Evolutionary conservation across 1,140 invertebrate species (phyloP).

Genomic region (Ips typographus): DNA sequence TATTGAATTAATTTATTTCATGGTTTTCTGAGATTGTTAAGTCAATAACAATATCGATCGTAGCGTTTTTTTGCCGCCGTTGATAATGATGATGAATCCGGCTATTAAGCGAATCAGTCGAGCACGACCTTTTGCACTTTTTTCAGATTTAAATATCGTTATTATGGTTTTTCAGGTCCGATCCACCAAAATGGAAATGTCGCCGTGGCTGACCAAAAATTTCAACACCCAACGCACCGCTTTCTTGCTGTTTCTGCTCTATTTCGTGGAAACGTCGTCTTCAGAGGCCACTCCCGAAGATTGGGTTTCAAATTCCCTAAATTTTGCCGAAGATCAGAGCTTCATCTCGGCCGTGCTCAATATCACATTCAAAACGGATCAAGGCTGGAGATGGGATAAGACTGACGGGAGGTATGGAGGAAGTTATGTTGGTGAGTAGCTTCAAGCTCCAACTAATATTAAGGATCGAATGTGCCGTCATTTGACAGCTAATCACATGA

Average conservation of each 20-base stretch:
- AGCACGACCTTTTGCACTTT: too few species aligned
- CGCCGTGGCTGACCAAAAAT: not conserved
- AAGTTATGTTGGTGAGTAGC: conserved; percentile 57
- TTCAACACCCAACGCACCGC: not conserved
- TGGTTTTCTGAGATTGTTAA: too few species aligned
- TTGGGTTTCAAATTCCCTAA: conserved; percentile 39
- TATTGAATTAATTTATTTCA: too few species aligned
- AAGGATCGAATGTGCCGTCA: too few species aligned
- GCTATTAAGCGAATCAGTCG: too few species aligned
- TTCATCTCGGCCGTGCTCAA: conserved; percentile 52
- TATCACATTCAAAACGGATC: conserved; percentile 50
- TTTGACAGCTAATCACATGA: not conserved
- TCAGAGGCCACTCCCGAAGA: conserved; percentile 39
- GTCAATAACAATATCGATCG: too few species aligned
- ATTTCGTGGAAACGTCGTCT: conserved; percentile 9
- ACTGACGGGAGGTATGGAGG: conserved; percentile 70
- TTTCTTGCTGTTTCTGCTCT: conserved; percentile 6
- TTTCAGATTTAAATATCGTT: too few species aligned
- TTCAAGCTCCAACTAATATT: not conserved
- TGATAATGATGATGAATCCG: too few species aligned
- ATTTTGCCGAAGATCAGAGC: conserved; percentile 41
- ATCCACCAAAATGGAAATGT: too few species aligned
- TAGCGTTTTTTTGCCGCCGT: too few species aligned
- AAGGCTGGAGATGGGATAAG: conserved; percentile 48
- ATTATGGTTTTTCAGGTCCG: too few species aligned